Base-by-base conservation (phyloP, 2,113 vertebrate species). In the Platichthys flesus region DNA sequence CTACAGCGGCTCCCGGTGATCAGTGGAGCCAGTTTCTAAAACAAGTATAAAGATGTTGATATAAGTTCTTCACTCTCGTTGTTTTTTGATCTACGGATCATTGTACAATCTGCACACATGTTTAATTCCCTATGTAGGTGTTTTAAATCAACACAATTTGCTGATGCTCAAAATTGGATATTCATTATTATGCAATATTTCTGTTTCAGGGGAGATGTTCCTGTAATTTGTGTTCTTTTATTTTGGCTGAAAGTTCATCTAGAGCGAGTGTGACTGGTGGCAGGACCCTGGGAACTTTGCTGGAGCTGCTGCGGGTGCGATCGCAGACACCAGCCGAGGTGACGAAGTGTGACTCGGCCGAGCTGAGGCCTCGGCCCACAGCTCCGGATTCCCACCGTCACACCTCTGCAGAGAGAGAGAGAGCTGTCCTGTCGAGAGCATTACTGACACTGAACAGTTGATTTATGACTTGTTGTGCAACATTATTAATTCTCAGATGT, bases 301-400 rank as follows among this genome's bases (percentile, higher is more conserved):
- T 42, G 52, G 57, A 71, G 35, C 40, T 42, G 10, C 40, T 14
- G 1, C 7, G 40, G 82, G 90, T 85, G 89, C 79, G 84, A 91
- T 47, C 67, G n/a, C 68, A 72, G 66, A 86, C 90, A 86, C 91
- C 71, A 15, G 5, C 21, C 7, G 55, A 91, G 81, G 89, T 89
- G 87, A 71, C 45, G 20, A 85, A 87, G 88, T 81, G 88, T 83
- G 84, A 90, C 82, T 60, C 55, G 0, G 52, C 21, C 31, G 8
- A 58, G 62, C 62, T 49, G 74, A 69, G 73, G 3, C 62, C 45
- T 55, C 24, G 67, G 51, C 26, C 60, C 20, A 52, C 14, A 62
- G 23, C 3, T 9, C 20, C 0, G 0, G 16, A 66, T 89, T 92
- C 90, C 80, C 90, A 90, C 71, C 60, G 66, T 89, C 85, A 84